A percentile compares a stretch with the other conserved stretches of the same genome.
Conservation (phyloP, 1,140 invertebrate species). For the Brachionus angularis region DNA sequence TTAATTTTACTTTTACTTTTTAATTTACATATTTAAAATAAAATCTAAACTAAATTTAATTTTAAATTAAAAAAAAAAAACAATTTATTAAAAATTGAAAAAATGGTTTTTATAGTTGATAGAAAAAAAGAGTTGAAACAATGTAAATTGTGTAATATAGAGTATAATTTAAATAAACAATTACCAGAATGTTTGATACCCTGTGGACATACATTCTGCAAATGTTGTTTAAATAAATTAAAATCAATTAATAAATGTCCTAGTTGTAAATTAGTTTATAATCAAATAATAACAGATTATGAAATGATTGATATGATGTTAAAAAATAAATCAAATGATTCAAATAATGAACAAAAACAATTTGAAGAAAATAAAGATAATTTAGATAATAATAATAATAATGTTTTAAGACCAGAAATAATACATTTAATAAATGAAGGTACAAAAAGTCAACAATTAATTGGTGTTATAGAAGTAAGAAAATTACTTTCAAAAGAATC, state of each 20-base stretch:
- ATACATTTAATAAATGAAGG: slow-evolving; percentile 40
- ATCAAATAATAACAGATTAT: slow-evolving; percentile 34
- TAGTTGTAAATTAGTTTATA: background rate
- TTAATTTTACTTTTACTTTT: background rate
- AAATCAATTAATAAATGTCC: background rate
- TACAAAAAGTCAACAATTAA: slow-evolving; percentile 25
- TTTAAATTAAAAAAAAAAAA: background rate
- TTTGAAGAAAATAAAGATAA: background rate
- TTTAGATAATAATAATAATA: background rate
- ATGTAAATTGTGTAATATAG: slow-evolving; percentile 7
- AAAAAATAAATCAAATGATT: background rate
- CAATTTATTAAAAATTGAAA: background rate
- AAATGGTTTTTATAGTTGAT: slow-evolving; percentile 24
- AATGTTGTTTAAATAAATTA: slow-evolving; percentile 9
- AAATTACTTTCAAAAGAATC: slow-evolving; percentile 45
- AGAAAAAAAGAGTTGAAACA: slow-evolving; percentile 15
- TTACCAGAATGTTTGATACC: slow-evolving; percentile 35
- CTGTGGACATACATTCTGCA: slow-evolving; percentile 34
- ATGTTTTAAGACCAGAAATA: slow-evolving; percentile 21
- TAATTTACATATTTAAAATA: background rate
- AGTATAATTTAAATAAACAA: background rate
- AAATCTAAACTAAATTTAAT: background rate
- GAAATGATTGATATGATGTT: slow-evolving; percentile 21
- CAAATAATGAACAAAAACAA: background rate
- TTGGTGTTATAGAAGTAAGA: slow-evolving; percentile 46